Conservation (phyloP, 2,113 vertebrate species). For the Talpa occidentalis region DNA sequence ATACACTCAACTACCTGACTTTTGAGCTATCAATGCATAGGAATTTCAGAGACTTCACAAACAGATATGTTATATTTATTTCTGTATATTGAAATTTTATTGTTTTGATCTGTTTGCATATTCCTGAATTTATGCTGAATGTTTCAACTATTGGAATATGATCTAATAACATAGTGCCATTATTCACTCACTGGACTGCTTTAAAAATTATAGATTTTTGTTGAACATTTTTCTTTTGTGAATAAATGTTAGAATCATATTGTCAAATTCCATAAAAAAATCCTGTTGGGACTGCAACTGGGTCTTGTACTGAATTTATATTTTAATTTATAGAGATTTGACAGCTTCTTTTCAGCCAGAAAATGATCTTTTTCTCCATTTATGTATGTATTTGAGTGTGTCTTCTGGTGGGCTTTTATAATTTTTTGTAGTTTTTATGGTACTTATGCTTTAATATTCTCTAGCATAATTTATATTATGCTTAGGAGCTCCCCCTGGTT, state of each 20-base stretch:
- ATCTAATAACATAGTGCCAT: not conserved
- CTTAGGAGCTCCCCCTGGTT: not conserved
- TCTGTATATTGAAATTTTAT: not conserved
- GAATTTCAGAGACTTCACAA: not conserved
- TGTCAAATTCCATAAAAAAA: not conserved
- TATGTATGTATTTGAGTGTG: not conserved
- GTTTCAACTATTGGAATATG: not conserved
- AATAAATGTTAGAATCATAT: not conserved
- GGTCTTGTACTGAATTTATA: constrained; percentile 11
- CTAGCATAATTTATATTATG: not conserved
- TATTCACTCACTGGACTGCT: not conserved
- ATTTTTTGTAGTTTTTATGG: not conserved
- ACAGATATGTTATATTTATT: not conserved
- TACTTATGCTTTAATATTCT: not conserved
- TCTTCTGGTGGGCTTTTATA: not conserved
- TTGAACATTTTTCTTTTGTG: constrained; percentile 6
- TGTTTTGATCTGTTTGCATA: not conserved
- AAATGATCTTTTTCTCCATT: not conserved
- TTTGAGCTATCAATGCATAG: not conserved
- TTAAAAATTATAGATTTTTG: constrained; percentile 1
- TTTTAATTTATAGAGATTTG: constrained; percentile 43
- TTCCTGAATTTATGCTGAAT: not conserved
- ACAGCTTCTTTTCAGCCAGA: not conserved
- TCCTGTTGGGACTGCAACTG: not conserved
- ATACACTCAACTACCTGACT: not conserved